Conservation (phyloP, 92 coral and sea anemone species). For the Palythoa grandiflora region DNA sequence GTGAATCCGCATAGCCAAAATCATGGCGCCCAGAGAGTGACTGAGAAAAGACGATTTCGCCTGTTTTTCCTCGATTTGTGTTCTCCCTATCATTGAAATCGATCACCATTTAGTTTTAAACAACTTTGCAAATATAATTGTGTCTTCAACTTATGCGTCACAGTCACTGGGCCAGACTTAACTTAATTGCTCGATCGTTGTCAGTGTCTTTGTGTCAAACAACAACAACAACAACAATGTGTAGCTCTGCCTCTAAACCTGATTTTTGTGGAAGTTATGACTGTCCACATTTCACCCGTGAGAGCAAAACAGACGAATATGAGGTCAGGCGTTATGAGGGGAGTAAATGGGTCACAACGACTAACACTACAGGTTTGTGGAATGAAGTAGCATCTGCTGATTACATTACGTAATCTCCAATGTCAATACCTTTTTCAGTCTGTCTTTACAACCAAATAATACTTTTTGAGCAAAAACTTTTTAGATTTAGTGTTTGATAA, state of each 20-base stretch:
- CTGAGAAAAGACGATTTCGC: background rate
- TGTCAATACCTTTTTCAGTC: background rate
- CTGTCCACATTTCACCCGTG: slow-evolving; percentile 21
- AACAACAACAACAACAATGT: background rate
- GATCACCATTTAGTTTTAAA: background rate
- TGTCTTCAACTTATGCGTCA: background rate
- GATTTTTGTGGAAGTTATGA: slow-evolving; percentile 26
- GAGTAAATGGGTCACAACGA: slow-evolving; percentile 6
- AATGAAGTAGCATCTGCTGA: background rate
- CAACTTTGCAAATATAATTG: background rate
- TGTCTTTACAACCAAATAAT: no score
- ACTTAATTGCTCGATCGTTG: background rate
- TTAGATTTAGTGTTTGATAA: no score
- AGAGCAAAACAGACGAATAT: slow-evolving; percentile 32
- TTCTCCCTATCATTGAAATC: background rate
- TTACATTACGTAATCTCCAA: background rate
- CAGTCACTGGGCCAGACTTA: background rate
- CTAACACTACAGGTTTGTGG: slow-evolving; percentile 1
- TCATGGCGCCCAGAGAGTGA: background rate
- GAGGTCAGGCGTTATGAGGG: slow-evolving; percentile 33
- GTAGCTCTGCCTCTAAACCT: slow-evolving; percentile 2
- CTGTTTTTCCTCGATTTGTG: background rate
- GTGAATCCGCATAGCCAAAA: background rate
- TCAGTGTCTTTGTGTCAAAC: background rate
- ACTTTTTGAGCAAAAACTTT: no score